Evolutionary conservation across 1,140 invertebrate genomes (phyloP).

Genomic region (Drosophila oshimai): DNA sequence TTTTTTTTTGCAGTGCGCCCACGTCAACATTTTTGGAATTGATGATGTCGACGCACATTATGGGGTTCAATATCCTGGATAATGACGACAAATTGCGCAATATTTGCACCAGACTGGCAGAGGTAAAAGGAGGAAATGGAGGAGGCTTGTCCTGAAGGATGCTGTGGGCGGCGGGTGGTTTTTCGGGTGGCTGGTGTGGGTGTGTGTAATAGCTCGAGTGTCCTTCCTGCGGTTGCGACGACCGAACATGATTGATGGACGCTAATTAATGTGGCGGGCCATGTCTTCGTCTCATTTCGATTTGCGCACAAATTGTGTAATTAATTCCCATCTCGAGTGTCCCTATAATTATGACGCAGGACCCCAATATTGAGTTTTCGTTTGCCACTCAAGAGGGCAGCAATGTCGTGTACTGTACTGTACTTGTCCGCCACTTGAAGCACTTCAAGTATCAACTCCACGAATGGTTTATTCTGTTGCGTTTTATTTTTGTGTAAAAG

Average conservation of each 20-base stretch:
- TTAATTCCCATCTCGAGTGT: conserved; percentile 74
- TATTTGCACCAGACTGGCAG: conserved; percentile 56
- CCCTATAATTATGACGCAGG: conserved; percentile 61
- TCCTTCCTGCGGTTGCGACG: conserved; percentile 51
- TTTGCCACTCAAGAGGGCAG: neutral
- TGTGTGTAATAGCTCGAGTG: conserved; percentile 22
- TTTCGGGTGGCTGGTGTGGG: conserved; percentile 9
- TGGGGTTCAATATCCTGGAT: conserved; percentile 79
- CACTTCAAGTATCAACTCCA: no score
- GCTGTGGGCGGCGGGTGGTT: neutral
- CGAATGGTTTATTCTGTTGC: no score
- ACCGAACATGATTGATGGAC: conserved; percentile 80
- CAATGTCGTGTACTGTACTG: neutral
- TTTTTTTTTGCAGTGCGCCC: conserved; percentile 10
- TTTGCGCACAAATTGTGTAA: conserved; percentile 62
- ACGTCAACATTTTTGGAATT: conserved; percentile 68
- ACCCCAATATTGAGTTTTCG: neutral
- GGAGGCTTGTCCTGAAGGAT: neutral
- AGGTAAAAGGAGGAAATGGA: neutral
- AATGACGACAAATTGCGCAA: conserved; percentile 81
- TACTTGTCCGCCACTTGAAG: no score
- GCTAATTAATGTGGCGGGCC: conserved; percentile 70
- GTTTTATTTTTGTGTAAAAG: no score
- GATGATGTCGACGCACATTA: conserved; percentile 74
- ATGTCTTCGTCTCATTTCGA: neutral